These are phyloP conservation scores for Enteromius trimaculatus DNA, from an alignment of 2,797 vertebrate species.

Conservation along the genomic window DNA sequence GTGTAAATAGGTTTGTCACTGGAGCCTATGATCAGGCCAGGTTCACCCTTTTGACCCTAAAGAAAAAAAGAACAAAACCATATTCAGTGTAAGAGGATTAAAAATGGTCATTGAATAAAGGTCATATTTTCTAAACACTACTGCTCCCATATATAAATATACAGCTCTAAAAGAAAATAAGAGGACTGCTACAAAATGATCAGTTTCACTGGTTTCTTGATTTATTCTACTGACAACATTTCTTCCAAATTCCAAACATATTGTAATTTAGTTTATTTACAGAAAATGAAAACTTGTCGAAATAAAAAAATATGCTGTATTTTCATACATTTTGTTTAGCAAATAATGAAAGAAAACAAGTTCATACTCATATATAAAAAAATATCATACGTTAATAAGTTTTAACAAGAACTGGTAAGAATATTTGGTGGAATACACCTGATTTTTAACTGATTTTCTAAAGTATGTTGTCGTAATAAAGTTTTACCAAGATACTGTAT, in stretches of 20 bases:
- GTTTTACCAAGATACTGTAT: not conserved
- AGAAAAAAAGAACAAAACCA: not conserved
- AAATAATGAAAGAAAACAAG: too few species aligned
- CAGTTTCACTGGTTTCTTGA: not conserved
- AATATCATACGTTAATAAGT: not conserved
- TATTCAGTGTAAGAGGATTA: not conserved
- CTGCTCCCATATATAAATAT: not conserved
- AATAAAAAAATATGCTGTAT: not conserved
- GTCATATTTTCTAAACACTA: not conserved
- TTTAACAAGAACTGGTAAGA: not conserved
- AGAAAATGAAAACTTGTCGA: not conserved
- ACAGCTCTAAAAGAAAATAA: not conserved
- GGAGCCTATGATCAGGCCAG: conserved; percentile 73
- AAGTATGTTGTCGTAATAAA: not conserved
- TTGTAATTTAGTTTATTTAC: not conserved
- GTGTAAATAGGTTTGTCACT: conserved; percentile 73
- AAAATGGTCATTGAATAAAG: not conserved
- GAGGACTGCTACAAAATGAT: not conserved
- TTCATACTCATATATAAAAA: too few species aligned
- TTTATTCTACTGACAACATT: not conserved
- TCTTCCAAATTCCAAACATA: not conserved
- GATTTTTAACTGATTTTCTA: not conserved
- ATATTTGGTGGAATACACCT: not conserved
- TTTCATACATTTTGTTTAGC: not conserved
- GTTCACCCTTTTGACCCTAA: conserved; percentile 92